Evolutionary conservation across 2,797 vertebrate species (phyloP), one percentile per base, ranked within the genome.

Genomic region (Chloroceryle amazona): DNA sequence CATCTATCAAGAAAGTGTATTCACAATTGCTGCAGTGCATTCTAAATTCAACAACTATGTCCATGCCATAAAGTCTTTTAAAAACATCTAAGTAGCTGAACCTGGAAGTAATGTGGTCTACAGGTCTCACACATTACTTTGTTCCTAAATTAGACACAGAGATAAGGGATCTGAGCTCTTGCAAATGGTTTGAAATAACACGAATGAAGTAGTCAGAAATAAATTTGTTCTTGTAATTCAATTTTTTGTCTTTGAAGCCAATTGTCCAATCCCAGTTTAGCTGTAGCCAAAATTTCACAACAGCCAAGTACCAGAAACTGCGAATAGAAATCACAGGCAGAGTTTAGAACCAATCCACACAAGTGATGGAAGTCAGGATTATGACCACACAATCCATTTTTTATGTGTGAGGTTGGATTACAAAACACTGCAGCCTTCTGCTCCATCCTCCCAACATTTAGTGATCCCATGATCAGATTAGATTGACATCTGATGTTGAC

Each of bases 401-500:
- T 7, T 12, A 29, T 37, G 25, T 18, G 37, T 62, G 25, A 62
- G 16, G 16, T 26, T 22, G 54, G 39, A 37, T 66, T 22, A 89
- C 26, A 89, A 66, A 75, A 35, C 47, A 28, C 28, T 55, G 44
- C 47, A 80, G 60, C 52, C 26, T 46, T 33, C 39, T 66, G 47
- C 6, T 68, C 46, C 52, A 39, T n/a, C 47, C 47, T 70, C 19
- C 29, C 8, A 44, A 60, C 29, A 23, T 37, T n/a, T 13, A 58
- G n/a, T 10, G 55, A 81, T 28, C 5, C 58, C 39, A 29, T 10
- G 17, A 35, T 58, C 29, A 57, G 22, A 63, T 26, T 8, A 66
- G 33, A 26, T 3, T 31, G 51, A 71, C 20, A 72, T 8, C 21
- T 29, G 22, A 51, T 7, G 5, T 26, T 0, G 0, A 46, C 15